These are phyloP conservation scores for Oreochromis aureus DNA, from an alignment of 2,113 vertebrate genomes.

Conservation along the genomic window DNA sequence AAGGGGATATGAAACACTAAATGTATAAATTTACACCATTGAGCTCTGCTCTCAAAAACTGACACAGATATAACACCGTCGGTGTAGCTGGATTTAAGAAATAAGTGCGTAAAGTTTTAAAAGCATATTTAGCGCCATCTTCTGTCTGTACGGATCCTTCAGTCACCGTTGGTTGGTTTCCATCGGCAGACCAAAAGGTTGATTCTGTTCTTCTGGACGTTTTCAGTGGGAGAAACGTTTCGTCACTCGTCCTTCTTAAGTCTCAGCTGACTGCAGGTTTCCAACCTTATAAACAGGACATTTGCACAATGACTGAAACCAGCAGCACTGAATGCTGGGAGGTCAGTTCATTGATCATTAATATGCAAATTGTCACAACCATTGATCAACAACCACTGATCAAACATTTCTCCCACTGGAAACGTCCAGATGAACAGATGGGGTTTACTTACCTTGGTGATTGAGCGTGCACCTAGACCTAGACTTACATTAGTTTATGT, in stretches of 20 bases:
- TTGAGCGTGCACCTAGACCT: accelerated
- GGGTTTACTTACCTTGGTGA: neutral
- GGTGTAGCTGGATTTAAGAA: neutral
- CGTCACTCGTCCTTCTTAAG: accelerated
- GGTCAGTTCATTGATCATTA: neutral
- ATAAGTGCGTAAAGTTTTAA: accelerated
- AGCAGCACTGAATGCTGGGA: neutral
- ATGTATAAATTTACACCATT: neutral
- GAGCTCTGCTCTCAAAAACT: neutral
- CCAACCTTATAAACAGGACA: neutral
- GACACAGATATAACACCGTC: neutral
- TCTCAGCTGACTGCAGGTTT: neutral
- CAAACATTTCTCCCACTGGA: neutral
- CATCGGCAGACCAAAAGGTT: neutral
- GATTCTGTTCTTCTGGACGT: neutral
- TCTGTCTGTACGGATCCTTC: accelerated
- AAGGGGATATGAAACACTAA: accelerated
- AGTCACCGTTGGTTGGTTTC: accelerated
- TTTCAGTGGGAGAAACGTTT: neutral
- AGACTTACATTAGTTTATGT: neutral
- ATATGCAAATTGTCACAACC: neutral
- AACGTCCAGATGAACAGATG: neutral
- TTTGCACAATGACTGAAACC: neutral
- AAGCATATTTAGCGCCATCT: neutral
- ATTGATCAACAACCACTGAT: neutral